Evolutionary conservation across 2,113 vertebrate species (phyloP), one percentile per base, ranked within the genome.

Genomic region (Esox niger): DNA sequence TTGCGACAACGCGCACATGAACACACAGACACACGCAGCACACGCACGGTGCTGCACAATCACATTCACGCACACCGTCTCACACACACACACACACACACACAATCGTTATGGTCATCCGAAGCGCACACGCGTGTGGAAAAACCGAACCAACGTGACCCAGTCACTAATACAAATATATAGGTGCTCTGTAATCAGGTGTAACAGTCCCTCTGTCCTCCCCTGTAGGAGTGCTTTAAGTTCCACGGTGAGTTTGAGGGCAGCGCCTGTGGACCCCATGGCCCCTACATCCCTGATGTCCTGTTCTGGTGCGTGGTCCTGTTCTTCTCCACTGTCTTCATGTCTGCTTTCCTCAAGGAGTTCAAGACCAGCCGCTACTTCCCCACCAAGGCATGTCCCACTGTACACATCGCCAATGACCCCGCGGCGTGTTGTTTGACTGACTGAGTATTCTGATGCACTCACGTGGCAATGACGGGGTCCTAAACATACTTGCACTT

Each of bases 331-430:
- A 99, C 98, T 9, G 97, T 99, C 21, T 93, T 93, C 0, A 90
- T 99, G 81, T 98, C 98, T 0, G 94, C 94, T 55, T 98, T 97
- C 9, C 88, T 99, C 79, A 99, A 99, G 81, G 96, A 98, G 83
- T 99, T 98, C 89, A 99, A 98, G 90, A 96, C 95, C 0, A 99
- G 96, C 77, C 92, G 95, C 0, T 99, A 98, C 84, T 99, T 99
- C 83, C 98, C 98, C 73, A 99, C 98, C 65, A 99, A 97, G 95
- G 98, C 93, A 86, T 1, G 57, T 72, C 21, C 25, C 10, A 27
- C 55, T 11, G 27, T 9, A 27, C 25, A 20, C n/a, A n/a, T n/a
- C n/a, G n/a, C n/a, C n/a, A 4, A 17, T 7, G 7, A 49, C 47
- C 3, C 38, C 78, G 75, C 65, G 62, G 76, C 63, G 62, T 81